phyloP scores from a whole-genome alignment of 2,113 vertebrate genomes.

The Tachycineta bicolor region DNA sequence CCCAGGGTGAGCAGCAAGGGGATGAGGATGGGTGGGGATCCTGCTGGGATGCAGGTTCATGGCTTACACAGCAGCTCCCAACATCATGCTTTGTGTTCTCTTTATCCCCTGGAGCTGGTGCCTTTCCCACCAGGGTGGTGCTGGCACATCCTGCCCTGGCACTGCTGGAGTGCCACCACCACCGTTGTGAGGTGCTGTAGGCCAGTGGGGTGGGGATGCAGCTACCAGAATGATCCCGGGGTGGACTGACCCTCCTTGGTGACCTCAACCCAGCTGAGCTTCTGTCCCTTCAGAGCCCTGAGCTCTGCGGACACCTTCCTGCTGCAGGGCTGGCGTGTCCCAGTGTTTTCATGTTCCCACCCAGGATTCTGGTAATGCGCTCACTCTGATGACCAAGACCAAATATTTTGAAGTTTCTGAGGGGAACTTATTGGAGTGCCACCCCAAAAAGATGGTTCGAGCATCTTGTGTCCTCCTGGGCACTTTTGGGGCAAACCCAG shows the following conservation, averaged over 20 bases:
- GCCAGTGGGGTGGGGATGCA: background rate
- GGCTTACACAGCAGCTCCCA: background rate
- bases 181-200: accelerated
- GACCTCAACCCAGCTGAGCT: background rate
- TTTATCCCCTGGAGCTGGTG: background rate
- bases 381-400: too few relatives aligned
- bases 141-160: accelerated
- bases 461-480: background rate
- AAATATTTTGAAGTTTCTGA: background rate
- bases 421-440: background rate
- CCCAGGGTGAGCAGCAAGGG: too few relatives aligned
- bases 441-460: background rate
- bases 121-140: background rate
- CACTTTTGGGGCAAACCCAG: background rate
- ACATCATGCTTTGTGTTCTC: accelerated
- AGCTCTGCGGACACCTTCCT: background rate
- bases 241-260: background rate
- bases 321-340: accelerated
- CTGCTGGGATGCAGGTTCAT: background rate
- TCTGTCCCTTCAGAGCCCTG: background rate
- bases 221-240: background rate
- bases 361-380: background rate
- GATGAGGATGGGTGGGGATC: background rate
- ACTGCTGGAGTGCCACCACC: background rate
- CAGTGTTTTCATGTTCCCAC: accelerated